Conservation (phyloP, 2,113 vertebrate genomes). For the Syrmaticus mikado region DNA sequence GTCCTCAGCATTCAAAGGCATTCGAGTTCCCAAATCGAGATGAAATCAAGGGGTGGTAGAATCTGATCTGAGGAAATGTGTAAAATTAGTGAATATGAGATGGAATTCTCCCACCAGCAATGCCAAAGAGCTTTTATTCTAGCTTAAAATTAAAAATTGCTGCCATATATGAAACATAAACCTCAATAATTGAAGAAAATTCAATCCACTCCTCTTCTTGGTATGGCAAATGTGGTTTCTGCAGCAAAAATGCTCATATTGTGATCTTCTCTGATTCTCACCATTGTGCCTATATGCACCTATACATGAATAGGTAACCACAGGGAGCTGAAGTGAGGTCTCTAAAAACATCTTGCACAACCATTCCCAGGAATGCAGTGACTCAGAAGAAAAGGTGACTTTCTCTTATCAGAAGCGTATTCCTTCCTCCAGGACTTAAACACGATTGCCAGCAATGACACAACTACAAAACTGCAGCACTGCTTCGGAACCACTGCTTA, state of each 20-base stretch:
- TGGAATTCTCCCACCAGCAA: not conserved
- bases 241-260: not conserved
- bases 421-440: conserved; percentile 58
- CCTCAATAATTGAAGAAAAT: not conserved
- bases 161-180: not conserved
- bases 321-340: not conserved
- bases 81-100: not conserved
- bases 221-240: not conserved
- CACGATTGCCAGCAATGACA: not conserved
- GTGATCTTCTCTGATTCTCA: not conserved
- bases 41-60: not conserved
- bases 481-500: not conserved
- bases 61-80: not conserved
- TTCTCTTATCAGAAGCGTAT: conserved; percentile 21
- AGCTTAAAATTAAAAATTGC: not conserved
- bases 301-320: not conserved
- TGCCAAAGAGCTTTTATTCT: not conserved
- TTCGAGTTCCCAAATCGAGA: not conserved
- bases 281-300: too few relatives aligned
- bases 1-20: not conserved
- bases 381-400: conserved; percentile 41
- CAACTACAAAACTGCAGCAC: not conserved
- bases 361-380: conserved; percentile 43
- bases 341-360: conserved; percentile 44
- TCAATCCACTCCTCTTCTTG: not conserved